These are phyloP conservation scores for Vandiemenella viatica DNA, from an alignment of 2,888 invertebrate species.

Conservation along the genomic window DNA sequence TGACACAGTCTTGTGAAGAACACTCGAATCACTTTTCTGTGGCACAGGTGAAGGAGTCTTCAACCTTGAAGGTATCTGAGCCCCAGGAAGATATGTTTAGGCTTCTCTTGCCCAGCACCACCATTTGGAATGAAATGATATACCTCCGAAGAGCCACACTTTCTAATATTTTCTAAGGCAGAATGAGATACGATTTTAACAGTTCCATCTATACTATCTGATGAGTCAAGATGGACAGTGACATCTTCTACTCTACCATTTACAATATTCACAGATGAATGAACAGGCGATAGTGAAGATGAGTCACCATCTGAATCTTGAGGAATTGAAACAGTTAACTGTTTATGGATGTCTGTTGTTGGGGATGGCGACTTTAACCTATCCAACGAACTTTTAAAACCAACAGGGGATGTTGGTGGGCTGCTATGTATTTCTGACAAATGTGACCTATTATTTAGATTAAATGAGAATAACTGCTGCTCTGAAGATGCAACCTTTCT, in stretches of 20 bases:
- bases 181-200: slow-evolving; percentile 36
- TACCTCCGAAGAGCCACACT: slow-evolving; percentile 48
- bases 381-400: too few relatives aligned
- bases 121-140: slow-evolving; percentile 38
- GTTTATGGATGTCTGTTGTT: not conserved
- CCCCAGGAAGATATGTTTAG: slow-evolving; percentile 18
- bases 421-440: too few relatives aligned
- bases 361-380: slow-evolving; percentile 11
- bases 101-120: slow-evolving; percentile 8
- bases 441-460: slow-evolving; percentile 1
- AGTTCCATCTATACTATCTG: slow-evolving; percentile 1
- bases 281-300: not conserved
- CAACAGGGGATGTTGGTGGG: not conserved
- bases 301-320: not conserved
- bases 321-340: not conserved
- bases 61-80: slow-evolving; percentile 13
- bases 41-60: not conserved
- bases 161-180: slow-evolving; percentile 51
- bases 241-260: not conserved
- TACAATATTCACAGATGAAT: not conserved
- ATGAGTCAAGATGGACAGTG: not conserved
- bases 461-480: not conserved
- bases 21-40: not conserved
- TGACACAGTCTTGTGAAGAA: not conserved
- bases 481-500: slow-evolving; percentile 1